These are phyloP conservation scores for Typhlichthys subterraneus DNA, from an alignment of 2,797 vertebrate species.

Conservation along the genomic window DNA sequence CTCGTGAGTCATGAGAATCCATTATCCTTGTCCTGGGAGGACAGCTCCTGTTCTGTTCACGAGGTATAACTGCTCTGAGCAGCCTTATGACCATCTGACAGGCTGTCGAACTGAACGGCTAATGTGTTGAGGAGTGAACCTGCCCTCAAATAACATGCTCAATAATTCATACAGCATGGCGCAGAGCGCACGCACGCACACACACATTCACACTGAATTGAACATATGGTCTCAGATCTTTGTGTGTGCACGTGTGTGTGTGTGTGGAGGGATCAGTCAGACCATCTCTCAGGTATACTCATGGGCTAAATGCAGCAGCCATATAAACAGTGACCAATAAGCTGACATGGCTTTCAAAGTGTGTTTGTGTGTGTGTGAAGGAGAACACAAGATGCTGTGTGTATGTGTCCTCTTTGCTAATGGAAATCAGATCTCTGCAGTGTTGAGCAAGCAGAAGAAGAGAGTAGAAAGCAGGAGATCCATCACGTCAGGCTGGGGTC, in stretches of 20 bases:
- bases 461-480: conserved; percentile 52
- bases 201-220: not conserved
- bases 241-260: conserved; percentile 6
- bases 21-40: too few species aligned
- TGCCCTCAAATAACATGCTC: conserved; percentile 78
- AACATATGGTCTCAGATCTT: not conserved
- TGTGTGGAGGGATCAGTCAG: conserved; percentile 25
- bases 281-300: conserved; percentile 36
- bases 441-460: conserved; percentile 70
- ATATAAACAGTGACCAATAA: conserved; percentile 41
- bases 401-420: conserved; percentile 54
- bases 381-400: conserved; percentile 2
- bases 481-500: conserved; percentile 58
- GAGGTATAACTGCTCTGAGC: conserved; percentile 28
- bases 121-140: conserved; percentile 66
- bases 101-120: conserved; percentile 55
- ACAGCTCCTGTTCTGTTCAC: conserved; percentile 20
- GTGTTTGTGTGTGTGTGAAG: conserved; percentile 20
- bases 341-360: conserved; percentile 32
- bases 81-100: conserved; percentile 18
- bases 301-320: conserved; percentile 14
- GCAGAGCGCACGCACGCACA: conserved; percentile 9
- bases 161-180: conserved; percentile 69
- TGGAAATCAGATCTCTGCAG: conserved; percentile 65
- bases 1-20: too few species aligned